Conservation (phyloP, 2,888 invertebrate species). For the Ophion costatus region DNA sequence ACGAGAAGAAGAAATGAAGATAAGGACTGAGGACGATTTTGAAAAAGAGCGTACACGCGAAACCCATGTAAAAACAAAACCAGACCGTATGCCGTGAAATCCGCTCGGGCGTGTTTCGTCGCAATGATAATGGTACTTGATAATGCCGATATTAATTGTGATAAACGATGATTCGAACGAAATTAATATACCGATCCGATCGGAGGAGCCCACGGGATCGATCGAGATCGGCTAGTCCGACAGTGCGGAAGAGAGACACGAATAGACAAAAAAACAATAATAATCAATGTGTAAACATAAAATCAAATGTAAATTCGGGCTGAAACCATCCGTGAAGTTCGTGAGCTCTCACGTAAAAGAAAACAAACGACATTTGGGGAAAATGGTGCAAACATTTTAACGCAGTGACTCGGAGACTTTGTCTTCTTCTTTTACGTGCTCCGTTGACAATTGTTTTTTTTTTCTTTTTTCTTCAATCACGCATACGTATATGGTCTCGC, state of each 20-base stretch:
- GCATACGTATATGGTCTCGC: constrained; percentile 71
- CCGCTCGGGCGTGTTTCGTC: constrained; percentile 31
- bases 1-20: constrained; percentile 18
- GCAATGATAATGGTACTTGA: constrained; percentile 21
- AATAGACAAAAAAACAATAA: background rate
- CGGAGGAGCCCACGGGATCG: constrained; percentile 32
- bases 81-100: constrained; percentile 42
- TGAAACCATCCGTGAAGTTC: constrained; percentile 10
- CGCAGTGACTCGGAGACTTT: constrained; percentile 70
- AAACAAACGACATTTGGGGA: background rate
- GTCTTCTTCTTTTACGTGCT: constrained; percentile 30
- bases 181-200: constrained; percentile 53
- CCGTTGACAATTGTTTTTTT: constrained; percentile 47
- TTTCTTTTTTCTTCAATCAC: constrained; percentile 66
- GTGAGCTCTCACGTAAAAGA: constrained; percentile 3
- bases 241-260: constrained; percentile 20
- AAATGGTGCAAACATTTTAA: constrained; percentile 72
- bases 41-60: background rate
- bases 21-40: constrained; percentile 13
- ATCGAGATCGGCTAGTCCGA: constrained; percentile 60
- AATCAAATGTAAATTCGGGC: constrained; percentile 26
- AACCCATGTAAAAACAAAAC: constrained; percentile 13
- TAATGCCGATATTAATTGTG: constrained; percentile 9
- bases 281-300: background rate
- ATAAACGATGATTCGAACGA: constrained; percentile 22